Evolutionary conservation across 2,888 invertebrate species (phyloP).

Genomic region (Amorpha juglandis): DNA sequence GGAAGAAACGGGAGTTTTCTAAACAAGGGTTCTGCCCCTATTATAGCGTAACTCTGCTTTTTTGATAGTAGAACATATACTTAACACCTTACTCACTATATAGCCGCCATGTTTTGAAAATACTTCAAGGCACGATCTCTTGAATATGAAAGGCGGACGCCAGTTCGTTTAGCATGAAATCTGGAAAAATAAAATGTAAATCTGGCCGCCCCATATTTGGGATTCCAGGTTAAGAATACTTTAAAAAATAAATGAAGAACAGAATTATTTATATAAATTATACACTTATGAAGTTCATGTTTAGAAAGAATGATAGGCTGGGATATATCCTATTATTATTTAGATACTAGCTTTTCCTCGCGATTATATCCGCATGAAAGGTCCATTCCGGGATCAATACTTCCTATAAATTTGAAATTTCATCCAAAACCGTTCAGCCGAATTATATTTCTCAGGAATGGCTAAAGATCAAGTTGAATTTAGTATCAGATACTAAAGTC

Average conservation of each 20-base stretch:
- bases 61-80: neutral
- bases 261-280: neutral
- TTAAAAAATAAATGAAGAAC: conserved; percentile 11
- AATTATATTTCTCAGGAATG: too few relatives aligned
- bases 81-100: neutral
- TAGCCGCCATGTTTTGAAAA: neutral
- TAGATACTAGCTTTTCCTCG: too few relatives aligned
- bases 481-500: too few relatives aligned
- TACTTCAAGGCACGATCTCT: conserved; percentile 3
- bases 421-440: too few relatives aligned
- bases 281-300: neutral
- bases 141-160: conserved; percentile 16
- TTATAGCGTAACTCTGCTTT: too few relatives aligned
- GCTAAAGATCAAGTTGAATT: too few relatives aligned
- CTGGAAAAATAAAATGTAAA: conserved; percentile 19
- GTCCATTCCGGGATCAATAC: too few relatives aligned
- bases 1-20: too few relatives aligned
- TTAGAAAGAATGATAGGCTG: neutral
- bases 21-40: too few relatives aligned
- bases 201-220: neutral
- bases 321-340: too few relatives aligned
- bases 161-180: neutral
- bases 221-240: conserved; percentile 23
- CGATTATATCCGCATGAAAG: too few relatives aligned
- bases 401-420: too few relatives aligned